Evolutionary conservation across 2,888 invertebrate species (phyloP).

Genomic region (Cabera pusaria): DNA sequence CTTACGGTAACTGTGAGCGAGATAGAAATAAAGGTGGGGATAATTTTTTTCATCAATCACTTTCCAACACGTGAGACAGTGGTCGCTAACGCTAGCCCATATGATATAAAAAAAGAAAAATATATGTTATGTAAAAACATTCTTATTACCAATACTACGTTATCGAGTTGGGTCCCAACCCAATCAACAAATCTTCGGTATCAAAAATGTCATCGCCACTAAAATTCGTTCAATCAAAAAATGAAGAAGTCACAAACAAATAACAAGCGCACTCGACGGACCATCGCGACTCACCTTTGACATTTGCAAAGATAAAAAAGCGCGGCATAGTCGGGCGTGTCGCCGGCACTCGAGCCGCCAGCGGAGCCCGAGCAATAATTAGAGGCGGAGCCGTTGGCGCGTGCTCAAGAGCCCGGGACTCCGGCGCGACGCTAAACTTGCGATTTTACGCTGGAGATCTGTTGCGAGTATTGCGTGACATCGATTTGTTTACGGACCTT

Average conservation of each 20-base stretch:
- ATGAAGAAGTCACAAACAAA: background rate
- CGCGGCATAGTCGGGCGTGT: conserved; percentile 13
- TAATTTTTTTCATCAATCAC: no score
- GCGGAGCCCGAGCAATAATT: conserved; percentile 46
- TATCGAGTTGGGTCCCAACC: no score
- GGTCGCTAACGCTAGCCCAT: no score
- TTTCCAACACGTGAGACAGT: no score
- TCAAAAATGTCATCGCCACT: no score
- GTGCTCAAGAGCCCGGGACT: conserved; percentile 40
- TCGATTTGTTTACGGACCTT: conserved; percentile 9
- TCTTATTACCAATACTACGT: no score
- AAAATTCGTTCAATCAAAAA: background rate
- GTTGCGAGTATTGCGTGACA: conserved; percentile 20
- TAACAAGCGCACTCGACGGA: conserved; percentile 16
- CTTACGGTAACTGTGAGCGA: no score
- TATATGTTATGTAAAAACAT: no score
- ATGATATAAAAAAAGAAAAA: no score
- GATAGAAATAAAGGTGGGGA: no score
- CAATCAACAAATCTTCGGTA: no score
- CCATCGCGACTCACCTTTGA: conserved; percentile 18
- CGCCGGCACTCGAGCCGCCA: conserved; percentile 39
- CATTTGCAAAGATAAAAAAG: conserved; percentile 24
- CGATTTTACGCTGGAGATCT: conserved; percentile 23
- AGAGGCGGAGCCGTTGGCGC: conserved; percentile 49
- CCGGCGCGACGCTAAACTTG: conserved; percentile 21